Base-by-base conservation (phyloP, 2,888 invertebrate genomes). In the Ophraella communa region DNA sequence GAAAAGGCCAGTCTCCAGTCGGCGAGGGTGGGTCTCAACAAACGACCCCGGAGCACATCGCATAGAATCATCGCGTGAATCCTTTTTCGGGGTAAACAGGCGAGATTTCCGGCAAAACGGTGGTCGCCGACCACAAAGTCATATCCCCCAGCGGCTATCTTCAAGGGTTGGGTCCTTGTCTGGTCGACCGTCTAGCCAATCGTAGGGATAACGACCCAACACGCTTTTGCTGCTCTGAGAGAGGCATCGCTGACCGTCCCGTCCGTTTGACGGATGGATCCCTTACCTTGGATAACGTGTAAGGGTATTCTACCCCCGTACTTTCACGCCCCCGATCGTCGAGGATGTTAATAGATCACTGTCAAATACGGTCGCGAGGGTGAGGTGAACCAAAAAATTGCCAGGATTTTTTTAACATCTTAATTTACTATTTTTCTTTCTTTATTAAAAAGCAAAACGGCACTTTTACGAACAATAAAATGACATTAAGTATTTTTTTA, bases 101-200 rank as follows among this genome's bases (percentile, higher is more conserved):
- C 67, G 73, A 75, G 75, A 72, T 77, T 78, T 74, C 76, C 76
- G 74, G 75, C 74, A 75, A 74, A 76, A 66, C 62, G 70, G 60
- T 63, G 59, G 52, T 44, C 42, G 52, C 52, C 59, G 71, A 70
- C 76, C 72, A 73, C 73, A 76, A 73, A 77, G 76, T 76, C 74
- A 76, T 77, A 78, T 78, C 77, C 78, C 76, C 76, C 74, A 74
- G 76, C 77, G 77, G 74, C 75, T 73, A 76, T 76, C 74, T 72
- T 61, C 53, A 60, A 68, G 68, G 69, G 65, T 64, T 57, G 66
- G 60, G 62, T 65, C 55, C 27, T 42, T 56, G 78, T 78, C 79
- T 78, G 79, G 78, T 72, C 69, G 71, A 65, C 63, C 65, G 79
- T 81, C 80, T 80, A 80, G 80, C 76, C 79, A 71, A 65, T 58